phyloP scores from a whole-genome alignment of 1,140 invertebrate species.

The Drosophila repleta region DNA sequence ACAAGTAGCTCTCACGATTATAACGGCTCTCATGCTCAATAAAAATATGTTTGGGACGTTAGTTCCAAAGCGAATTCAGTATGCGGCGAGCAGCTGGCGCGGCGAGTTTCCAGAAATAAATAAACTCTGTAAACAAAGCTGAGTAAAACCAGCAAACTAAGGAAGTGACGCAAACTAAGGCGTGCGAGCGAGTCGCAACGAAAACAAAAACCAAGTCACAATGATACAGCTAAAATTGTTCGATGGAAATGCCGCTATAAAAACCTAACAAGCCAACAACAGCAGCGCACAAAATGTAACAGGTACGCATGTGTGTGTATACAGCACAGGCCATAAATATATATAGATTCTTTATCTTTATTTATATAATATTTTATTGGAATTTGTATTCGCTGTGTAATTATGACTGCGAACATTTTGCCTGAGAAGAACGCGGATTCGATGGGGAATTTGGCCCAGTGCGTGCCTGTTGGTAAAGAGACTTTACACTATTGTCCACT shows the following conservation, averaged over 20 bases:
- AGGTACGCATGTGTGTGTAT: not conserved
- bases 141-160: too few species aligned
- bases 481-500: too few species aligned
- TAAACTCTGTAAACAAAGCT: not conserved
- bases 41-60: slow-evolving; percentile 15
- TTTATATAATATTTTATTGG: not conserved
- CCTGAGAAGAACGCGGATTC: too few species aligned
- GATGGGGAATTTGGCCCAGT: too few species aligned
- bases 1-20: not conserved
- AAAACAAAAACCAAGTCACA: slow-evolving; percentile 13
- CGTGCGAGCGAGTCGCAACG: slow-evolving; percentile 12
- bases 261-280: slow-evolving; percentile 8
- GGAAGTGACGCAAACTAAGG: not conserved
- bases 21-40: not conserved
- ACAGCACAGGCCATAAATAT: not conserved
- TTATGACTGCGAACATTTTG: too few species aligned
- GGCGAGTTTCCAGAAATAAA: not conserved
- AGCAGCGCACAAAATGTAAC: slow-evolving; percentile 1
- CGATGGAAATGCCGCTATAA: slow-evolving; percentile 2
- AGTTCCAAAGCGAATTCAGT: slow-evolving; percentile 34
- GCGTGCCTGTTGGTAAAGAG: too few species aligned
- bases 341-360: not conserved
- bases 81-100: slow-evolving; percentile 15
- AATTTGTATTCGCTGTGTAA: not conserved
- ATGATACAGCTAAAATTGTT: slow-evolving; percentile 34